Base-by-base conservation (phyloP, 2,888 invertebrate genomes). In the Trissolcus japonicus region DNA sequence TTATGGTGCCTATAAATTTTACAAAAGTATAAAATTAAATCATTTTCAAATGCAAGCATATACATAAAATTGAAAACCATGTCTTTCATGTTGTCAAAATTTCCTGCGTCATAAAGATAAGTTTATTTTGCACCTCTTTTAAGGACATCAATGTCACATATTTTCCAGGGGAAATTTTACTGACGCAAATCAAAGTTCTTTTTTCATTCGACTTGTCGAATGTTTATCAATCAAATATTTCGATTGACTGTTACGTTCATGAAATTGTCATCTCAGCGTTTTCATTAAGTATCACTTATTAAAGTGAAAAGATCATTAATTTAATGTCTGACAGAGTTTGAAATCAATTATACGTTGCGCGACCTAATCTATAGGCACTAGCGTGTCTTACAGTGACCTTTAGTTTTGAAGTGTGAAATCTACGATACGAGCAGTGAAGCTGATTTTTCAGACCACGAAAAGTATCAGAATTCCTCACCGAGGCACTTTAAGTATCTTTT, bases 391-490 rank as follows among this genome's bases (percentile, higher is more conserved):
- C 57, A 59, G 46, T 72, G 63, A 72, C 72, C 72, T 72, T 72
- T 72, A 55, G 63, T 59, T 72, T 63, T 63, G 72, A 72, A 65
- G 72, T 72, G 72, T 72, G 72, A 72, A 72, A 72, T 63, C 63
- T 59, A 57, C 62, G 62, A 69, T 51, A 55, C 21, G 56, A 71
- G 71, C 71, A 63, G 41, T 71, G 62, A 72, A 65, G 35, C 43
- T 35, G 21, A 59, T 63, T 72, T 72, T 72, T 63, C 57, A 51
- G 71, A 57, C 54, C 57, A 57, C 57, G 51, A 35, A 35, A 35
- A 35, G 11, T 11, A 9, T 35, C 35, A 11, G 35, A 35, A 35
- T 35, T 35, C 35, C 11, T 35, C 2, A 4, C 25, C 2, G 35
- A 9, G 9, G 2, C 25, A 14, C 29, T 4, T 69, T 61, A 40